Evolutionary conservation across 2,113 vertebrate genomes (phyloP).

Genomic region (Plestiodon gilberti): DNA sequence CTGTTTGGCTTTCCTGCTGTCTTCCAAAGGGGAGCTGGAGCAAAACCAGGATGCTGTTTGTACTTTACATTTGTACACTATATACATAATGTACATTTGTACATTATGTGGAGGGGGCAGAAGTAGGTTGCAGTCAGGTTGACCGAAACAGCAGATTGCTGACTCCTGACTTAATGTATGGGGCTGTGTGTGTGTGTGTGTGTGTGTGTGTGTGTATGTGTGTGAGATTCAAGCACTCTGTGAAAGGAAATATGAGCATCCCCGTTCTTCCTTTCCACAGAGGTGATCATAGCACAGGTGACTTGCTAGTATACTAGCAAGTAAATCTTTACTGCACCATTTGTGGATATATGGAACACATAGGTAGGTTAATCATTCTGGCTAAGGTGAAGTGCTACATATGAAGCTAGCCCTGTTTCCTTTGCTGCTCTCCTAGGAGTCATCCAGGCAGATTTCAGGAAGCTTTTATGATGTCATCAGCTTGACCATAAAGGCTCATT

Average conservation of each 20-base stretch:
- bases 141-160: not conserved
- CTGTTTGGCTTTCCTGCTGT: not conserved
- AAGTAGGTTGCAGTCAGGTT: not conserved
- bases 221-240: not conserved
- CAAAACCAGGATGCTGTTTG: not conserved
- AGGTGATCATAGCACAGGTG: not conserved
- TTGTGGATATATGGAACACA: not conserved
- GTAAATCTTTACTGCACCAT: not conserved
- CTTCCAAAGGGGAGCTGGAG: not conserved
- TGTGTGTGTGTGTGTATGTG: not conserved
- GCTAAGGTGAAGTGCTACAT: not conserved
- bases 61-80: not conserved
- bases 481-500: not conserved
- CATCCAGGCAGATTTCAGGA: not conserved
- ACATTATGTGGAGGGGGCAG: no score
- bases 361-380: not conserved
- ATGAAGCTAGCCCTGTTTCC: not conserved
- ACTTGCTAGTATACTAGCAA: not conserved
- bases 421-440: not conserved
- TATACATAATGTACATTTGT: no score
- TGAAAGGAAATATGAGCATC: not conserved
- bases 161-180: not conserved
- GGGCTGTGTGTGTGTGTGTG: not conserved
- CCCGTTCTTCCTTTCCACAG: not conserved
- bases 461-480: not conserved